These are phyloP conservation scores for Dasyurus viverrinus DNA, from an alignment of 2,113 vertebrate species.

Conservation along the genomic window DNA sequence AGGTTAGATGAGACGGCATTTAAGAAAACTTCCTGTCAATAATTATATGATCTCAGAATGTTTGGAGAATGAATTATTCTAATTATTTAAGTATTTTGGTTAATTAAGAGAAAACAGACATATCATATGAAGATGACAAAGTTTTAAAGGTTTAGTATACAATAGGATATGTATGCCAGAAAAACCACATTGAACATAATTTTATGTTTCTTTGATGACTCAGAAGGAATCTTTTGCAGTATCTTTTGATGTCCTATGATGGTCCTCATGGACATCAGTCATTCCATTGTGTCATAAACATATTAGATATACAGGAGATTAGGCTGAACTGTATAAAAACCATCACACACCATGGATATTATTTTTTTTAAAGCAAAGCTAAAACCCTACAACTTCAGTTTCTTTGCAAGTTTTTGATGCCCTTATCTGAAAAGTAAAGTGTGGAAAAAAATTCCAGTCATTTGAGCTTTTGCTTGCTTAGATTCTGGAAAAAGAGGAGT, in stretches of 20 bases:
- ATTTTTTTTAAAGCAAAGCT: neutral
- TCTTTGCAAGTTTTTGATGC: neutral
- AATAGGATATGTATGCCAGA: neutral
- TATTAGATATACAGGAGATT: neutral
- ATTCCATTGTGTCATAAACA: neutral
- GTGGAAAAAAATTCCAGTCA: neutral
- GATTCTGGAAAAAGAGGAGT: neutral
- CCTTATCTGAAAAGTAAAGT: conserved; percentile 29
- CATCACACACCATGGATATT: accelerated
- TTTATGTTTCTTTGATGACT: neutral
- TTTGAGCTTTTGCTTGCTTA: conserved; percentile 1
- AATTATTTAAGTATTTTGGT: neutral
- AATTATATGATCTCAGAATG: neutral
- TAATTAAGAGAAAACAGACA: neutral
- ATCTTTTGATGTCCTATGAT: neutral
- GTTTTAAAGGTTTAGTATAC: neutral
- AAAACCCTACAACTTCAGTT: neutral
- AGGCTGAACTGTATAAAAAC: neutral
- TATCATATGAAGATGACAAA: neutral
- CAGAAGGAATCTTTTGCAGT: neutral
- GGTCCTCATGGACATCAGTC: neutral
- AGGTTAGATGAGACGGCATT: neutral
- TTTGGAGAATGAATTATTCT: neutral
- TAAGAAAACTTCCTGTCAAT: neutral
- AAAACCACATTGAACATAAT: neutral